Evolutionary conservation across 2,113 vertebrate species (phyloP).

Genomic region (Melanerpes formicivorus): DNA sequence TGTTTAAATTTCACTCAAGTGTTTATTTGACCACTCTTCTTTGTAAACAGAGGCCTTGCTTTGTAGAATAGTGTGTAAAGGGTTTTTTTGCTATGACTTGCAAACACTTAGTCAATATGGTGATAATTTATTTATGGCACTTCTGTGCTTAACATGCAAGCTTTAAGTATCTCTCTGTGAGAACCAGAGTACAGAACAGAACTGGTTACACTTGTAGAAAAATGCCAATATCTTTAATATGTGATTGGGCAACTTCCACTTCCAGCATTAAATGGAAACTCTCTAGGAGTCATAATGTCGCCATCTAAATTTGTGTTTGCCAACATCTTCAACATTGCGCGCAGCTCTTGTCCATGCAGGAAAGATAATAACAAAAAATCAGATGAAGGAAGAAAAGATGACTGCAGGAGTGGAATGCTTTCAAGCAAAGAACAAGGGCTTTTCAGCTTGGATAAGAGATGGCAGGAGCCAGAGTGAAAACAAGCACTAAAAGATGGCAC

Average conservation of each 20-base stretch:
- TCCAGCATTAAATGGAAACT: neutral
- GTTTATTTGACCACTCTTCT: neutral
- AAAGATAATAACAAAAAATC: neutral
- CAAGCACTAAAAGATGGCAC: neutral
- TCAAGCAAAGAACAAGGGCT: neutral
- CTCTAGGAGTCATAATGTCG: neutral
- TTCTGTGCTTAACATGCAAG: conserved; percentile 16
- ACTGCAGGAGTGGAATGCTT: neutral
- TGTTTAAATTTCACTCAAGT: neutral
- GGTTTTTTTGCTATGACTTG: conserved; percentile 2
- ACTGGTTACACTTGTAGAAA: neutral
- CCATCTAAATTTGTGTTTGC: neutral
- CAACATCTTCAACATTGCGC: neutral
- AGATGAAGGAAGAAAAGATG: neutral
- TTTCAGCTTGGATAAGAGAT: neutral
- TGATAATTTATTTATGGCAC: conserved; percentile 22
- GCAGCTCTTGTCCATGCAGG: neutral
- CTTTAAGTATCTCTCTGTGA: neutral
- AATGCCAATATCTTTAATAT: neutral
- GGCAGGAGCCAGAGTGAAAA: neutral
- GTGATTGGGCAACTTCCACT: neutral
- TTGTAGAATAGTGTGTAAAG: neutral
- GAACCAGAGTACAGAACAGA: neutral
- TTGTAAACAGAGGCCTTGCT: neutral
- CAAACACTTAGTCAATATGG: conserved; percentile 11